Percentiles rank a stretch among this genome's conserved stretches.
phyloP scores from a whole-genome alignment of 2,797 vertebrate species.

The Gymnothorax reevesii region DNA sequence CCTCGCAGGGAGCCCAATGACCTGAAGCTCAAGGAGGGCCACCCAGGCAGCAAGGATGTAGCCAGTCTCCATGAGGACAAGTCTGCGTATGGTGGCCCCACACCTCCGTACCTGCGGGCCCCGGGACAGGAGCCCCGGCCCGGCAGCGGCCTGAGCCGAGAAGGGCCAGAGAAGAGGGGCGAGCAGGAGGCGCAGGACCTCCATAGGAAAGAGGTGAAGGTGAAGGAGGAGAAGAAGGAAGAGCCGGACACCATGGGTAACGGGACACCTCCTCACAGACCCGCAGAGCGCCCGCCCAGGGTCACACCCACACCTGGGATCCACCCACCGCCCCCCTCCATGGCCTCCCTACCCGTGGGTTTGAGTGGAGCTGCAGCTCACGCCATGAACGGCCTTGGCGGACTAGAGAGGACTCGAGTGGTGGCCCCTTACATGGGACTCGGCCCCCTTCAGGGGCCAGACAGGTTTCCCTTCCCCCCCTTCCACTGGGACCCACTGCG shows the following conservation, averaged over 20 bases:
- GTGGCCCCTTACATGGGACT: conserved; percentile 72
- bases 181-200: conserved; percentile 74
- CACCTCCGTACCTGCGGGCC: background rate
- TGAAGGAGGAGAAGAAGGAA: conserved; percentile 80
- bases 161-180: conserved; percentile 80
- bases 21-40: conserved; percentile 76
- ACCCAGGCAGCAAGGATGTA: conserved; percentile 69
- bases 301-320: conserved; percentile 57
- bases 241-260: conserved; percentile 56
- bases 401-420: conserved; percentile 71
- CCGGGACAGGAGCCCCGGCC: conserved; percentile 62
- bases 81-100: conserved; percentile 69
- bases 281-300: conserved; percentile 27
- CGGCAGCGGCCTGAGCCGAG: conserved; percentile 66
- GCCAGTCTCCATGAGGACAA: conserved; percentile 68
- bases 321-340: conserved; percentile 60
- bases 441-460: conserved; percentile 65
- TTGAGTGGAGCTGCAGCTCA: conserved; percentile 56
- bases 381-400: conserved; percentile 73
- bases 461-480: conserved; percentile 64
- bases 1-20: conserved; percentile 68
- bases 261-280: conserved; percentile 50
- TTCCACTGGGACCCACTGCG: conserved; percentile 65
- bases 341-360: conserved; percentile 63
- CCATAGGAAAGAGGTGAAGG: conserved; percentile 72